Evolutionary conservation across 2,888 invertebrate genomes (phyloP), one percentile per base, ranked within the genome.

Genomic region (Eumacrocentrus americanus): DNA sequence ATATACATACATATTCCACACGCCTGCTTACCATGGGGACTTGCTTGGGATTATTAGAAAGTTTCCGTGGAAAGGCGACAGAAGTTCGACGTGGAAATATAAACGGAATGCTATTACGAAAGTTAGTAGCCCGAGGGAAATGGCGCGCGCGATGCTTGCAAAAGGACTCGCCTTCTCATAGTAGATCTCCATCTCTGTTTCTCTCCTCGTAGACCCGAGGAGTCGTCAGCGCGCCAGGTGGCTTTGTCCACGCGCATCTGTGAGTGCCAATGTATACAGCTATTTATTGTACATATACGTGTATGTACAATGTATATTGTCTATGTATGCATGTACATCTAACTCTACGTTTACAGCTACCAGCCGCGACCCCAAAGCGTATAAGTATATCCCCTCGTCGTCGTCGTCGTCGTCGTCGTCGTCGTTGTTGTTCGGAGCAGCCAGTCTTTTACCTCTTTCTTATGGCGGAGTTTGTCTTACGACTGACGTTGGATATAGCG

Each of bases 121-220:
- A 72, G 68, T 68, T 58, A 64, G 68, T 63, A 62, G 42, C 59
- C 42, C 58, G 51, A 57, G 55, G 62, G 56, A 64, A 64, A 62
- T 25, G 23, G 52, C 40, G 56, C 53, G 62, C 51, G 42, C 61
- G 61, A 68, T 64, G 67, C 67, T 61, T 48, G 37, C 59, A 47
- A 54, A 29, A 54, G 16, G 47, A 48, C 52, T 53, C 38, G 38
- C 47, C 47, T 37, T 37, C 25, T 44, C 53, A 40, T 42, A 14
- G 25, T n/a, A 38, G 20, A 20, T 40, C 14, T 51, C 50, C 37
- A 18, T 38, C 7, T 34, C 6, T 35, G 18, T 18, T 18, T 35
- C 35, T 18, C 44, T 44, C 20, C 22, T 44, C 38, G 14, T 40
- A 40, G 38, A 40, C 38, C 23, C 18, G 12, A 46, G 44, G 23